phyloP scores from a whole-genome alignment of 2,888 invertebrate genomes.

The Eupithecia exiguata region DNA sequence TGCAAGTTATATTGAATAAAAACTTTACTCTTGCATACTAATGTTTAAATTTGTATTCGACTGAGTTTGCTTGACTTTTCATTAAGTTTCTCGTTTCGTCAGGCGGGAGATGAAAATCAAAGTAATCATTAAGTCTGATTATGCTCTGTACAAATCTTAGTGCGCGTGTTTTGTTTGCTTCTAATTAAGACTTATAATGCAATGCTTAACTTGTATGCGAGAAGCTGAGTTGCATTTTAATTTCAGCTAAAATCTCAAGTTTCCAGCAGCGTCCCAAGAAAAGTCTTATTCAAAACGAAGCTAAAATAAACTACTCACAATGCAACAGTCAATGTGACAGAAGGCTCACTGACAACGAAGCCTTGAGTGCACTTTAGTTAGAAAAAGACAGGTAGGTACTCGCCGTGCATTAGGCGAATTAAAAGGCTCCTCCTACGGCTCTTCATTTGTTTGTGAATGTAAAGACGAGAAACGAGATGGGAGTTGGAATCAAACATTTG shows the following conservation, averaged over 20 bases:
- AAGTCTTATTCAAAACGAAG: conserved; percentile 64
- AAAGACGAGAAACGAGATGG: conserved; percentile 64
- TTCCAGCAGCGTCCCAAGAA: conserved; percentile 54
- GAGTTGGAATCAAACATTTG: conserved; percentile 78
- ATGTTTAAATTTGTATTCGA: conserved; percentile 81
- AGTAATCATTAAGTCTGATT: conserved; percentile 78
- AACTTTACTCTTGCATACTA: conserved; percentile 83
- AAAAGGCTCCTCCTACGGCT: conserved; percentile 73
- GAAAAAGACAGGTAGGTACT: conserved; percentile 67
- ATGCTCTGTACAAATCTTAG: conserved; percentile 63
- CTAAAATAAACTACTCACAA: conserved; percentile 76
- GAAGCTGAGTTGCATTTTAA: conserved; percentile 26
- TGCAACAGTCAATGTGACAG: conserved; percentile 74
- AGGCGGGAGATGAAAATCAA: conserved; percentile 77
- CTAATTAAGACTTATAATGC: conserved; percentile 32
- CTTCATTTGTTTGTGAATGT: conserved; percentile 73
- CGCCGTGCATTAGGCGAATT: conserved; percentile 81
- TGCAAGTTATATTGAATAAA: conserved; percentile 81
- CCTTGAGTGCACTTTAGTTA: conserved; percentile 73
- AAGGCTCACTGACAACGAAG: conserved; percentile 61
- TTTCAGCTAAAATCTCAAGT: conserved; percentile 47
- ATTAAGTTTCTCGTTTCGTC: conserved; percentile 77
- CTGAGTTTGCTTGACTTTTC: conserved; percentile 81
- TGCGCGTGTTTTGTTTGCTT: conserved; percentile 42
- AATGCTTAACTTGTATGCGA: conserved; percentile 9